A percentile compares a stretch with the other conserved stretches of the same genome.
These are phyloP conservation scores for Sericinus montela DNA, from an alignment of 2,888 invertebrate genomes.

Conservation along the genomic window DNA sequence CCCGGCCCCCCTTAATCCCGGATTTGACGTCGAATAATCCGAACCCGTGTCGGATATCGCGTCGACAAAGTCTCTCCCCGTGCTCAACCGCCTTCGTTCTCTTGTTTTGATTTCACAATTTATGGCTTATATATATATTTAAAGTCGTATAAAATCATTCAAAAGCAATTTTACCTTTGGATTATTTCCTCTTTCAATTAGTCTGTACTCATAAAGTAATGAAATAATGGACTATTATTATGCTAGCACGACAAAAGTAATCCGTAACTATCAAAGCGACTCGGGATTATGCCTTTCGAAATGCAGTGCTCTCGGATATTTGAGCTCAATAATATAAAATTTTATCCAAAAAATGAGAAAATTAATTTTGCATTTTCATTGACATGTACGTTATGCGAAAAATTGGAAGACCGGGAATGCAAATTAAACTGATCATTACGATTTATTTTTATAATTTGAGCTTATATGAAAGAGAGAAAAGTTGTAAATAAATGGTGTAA, in stretches of 20 bases:
- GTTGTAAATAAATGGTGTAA: background rate
- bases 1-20: constrained; percentile 74
- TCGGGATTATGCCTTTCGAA: constrained; percentile 60
- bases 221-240: constrained; percentile 46
- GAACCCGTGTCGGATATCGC: constrained; percentile 83
- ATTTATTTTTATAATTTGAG: constrained; percentile 55
- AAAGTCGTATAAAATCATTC: constrained; percentile 31
- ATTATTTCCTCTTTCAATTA: constrained; percentile 40
- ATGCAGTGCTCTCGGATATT: constrained; percentile 66
- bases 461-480: constrained; percentile 9
- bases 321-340: constrained; percentile 73
- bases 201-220: constrained; percentile 38
- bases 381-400: constrained; percentile 75
- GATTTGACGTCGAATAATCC: constrained; percentile 82
- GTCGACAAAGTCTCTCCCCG: constrained; percentile 73
- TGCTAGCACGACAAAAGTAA: constrained; percentile 62
- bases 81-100: constrained; percentile 39
- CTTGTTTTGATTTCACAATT: constrained; percentile 67
- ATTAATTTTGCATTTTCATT: constrained; percentile 78
- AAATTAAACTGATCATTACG: constrained; percentile 70
- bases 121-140: constrained; percentile 46
- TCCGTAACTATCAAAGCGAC: constrained; percentile 66
- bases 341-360: constrained; percentile 76
- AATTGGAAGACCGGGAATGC: constrained; percentile 64
- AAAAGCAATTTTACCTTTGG: constrained; percentile 47